These are phyloP conservation scores for Habropoda laboriosa DNA, from an alignment of 1,140 invertebrate genomes.

Conservation along the genomic window DNA sequence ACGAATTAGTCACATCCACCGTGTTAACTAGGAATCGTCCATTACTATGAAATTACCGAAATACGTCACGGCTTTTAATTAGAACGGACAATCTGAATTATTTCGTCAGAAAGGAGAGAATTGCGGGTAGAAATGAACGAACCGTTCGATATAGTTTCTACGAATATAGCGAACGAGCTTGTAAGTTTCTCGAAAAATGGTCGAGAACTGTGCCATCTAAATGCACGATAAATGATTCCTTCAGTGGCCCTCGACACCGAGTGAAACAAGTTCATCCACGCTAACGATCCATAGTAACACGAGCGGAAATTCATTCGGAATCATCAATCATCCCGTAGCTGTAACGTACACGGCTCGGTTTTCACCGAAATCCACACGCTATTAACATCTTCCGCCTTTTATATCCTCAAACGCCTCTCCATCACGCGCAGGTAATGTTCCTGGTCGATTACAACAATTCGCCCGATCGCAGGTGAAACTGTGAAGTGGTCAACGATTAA, in stretches of 20 bases:
- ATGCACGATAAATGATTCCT: not conserved
- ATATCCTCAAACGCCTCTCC: not conserved
- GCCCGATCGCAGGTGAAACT: not conserved
- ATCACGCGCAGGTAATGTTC: not conserved
- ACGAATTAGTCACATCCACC: not conserved
- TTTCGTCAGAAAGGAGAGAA: not conserved
- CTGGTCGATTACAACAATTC: not conserved
- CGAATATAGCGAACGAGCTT: too few relatives aligned
- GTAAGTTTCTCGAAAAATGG: too few relatives aligned
- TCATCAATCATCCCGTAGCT: not conserved
- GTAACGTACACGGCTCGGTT: not conserved
- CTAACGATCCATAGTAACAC: not conserved
- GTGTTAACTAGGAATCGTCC: not conserved
- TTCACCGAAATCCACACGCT: not conserved
- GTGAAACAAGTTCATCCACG: not conserved
- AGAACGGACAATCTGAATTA: not conserved
- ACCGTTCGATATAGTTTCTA: too few relatives aligned
- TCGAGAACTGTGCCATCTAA: too few relatives aligned
- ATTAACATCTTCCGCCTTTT: slow-evolving; percentile 4
- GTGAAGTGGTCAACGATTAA: slow-evolving; percentile 49
- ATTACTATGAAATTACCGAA: not conserved
- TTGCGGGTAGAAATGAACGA: not conserved
- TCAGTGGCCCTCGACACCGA: not conserved
- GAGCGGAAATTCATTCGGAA: not conserved
- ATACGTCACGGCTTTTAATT: not conserved